These are phyloP conservation scores for Chauna torquata DNA, from an alignment of 2,113 vertebrate genomes.

Conservation along the genomic window DNA sequence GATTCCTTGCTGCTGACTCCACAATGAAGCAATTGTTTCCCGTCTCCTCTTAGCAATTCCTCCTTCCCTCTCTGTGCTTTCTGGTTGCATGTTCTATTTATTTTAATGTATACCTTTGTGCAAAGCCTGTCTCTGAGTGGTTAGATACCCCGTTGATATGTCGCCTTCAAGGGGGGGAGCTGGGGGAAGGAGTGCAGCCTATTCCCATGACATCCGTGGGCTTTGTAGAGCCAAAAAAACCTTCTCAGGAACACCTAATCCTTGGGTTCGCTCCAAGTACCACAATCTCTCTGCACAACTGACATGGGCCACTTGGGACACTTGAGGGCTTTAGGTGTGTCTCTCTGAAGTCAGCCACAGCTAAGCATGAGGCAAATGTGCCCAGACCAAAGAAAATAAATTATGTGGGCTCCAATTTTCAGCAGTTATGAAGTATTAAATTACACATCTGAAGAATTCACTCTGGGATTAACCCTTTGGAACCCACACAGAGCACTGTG, in stretches of 20 bases:
- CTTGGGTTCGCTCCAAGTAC: constrained; percentile 86
- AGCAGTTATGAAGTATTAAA: constrained; percentile 86
- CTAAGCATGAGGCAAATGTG: constrained; percentile 86
- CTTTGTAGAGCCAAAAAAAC: constrained; percentile 81
- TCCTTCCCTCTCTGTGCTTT: constrained; percentile 71
- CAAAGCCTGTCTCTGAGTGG: constrained; percentile 79
- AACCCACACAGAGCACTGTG: neutral
- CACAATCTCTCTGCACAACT: constrained; percentile 81
- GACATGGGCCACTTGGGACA: constrained; percentile 85
- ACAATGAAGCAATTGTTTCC: constrained; percentile 88
- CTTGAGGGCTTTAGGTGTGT: constrained; percentile 91
- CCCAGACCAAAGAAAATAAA: constrained; percentile 89
- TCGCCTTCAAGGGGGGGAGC: constrained; percentile 67
- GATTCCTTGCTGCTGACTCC: constrained; percentile 70
- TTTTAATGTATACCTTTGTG: constrained; percentile 85
- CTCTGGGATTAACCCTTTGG: constrained; percentile 78
- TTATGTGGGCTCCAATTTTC: constrained; percentile 84
- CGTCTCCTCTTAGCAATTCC: constrained; percentile 57
- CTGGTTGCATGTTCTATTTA: constrained; percentile 81
- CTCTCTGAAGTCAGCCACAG: constrained; percentile 86
- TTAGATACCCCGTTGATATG: constrained; percentile 80
- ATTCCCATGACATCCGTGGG: constrained; percentile 83
- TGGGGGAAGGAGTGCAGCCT: constrained; percentile 72
- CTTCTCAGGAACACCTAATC: constrained; percentile 92
- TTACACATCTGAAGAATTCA: constrained; percentile 75